Percentiles rank a stretch among this genome's conserved stretches.
These are phyloP conservation scores for Habroteleia sp. DNA, from an alignment of 2,888 invertebrate genomes.

Conservation along the genomic window DNA sequence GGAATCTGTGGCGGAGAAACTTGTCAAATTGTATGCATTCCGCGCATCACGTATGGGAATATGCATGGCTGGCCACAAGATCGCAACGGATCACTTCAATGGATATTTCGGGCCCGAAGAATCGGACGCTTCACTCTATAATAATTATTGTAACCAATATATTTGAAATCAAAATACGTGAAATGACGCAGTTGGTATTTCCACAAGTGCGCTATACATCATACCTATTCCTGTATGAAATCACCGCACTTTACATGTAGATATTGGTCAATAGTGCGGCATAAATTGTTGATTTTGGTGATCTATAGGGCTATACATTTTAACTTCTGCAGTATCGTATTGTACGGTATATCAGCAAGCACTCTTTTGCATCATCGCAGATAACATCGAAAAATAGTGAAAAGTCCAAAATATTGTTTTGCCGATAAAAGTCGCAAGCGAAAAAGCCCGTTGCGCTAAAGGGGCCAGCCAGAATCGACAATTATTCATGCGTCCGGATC, in stretches of 20 bases:
- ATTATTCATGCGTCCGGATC: background rate
- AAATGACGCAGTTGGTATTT: conserved; percentile 23
- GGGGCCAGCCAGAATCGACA: too few species aligned
- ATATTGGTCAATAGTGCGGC: conserved; percentile 40
- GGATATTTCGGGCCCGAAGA: too few species aligned
- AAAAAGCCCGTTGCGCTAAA: too few species aligned
- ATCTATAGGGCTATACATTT: conserved; percentile 37
- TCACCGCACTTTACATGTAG: conserved; percentile 42
- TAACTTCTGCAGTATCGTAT: conserved; percentile 35
- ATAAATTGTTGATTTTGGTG: conserved; percentile 39
- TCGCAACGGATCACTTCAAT: too few species aligned
- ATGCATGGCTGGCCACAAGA: too few species aligned
- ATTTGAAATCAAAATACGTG: conserved; percentile 3
- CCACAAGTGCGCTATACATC: conserved; percentile 29
- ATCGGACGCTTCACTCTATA: too few species aligned
- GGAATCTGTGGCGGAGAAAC: too few species aligned
- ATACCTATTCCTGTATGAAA: conserved; percentile 35
- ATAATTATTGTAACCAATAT: background rate
- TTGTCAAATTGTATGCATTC: too few species aligned
- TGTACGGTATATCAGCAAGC: conserved; percentile 18
- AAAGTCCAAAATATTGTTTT: conserved; percentile 21
- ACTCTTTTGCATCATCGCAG: conserved; percentile 16
- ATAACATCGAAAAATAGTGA: conserved; percentile 26
- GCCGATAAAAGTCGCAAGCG: conserved; percentile 5
- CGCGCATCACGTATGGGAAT: too few species aligned